Evolutionary conservation across 2,797 vertebrate species (phyloP), one percentile per base, ranked within the genome.

Genomic region (Champsocephalus gunnari): DNA sequence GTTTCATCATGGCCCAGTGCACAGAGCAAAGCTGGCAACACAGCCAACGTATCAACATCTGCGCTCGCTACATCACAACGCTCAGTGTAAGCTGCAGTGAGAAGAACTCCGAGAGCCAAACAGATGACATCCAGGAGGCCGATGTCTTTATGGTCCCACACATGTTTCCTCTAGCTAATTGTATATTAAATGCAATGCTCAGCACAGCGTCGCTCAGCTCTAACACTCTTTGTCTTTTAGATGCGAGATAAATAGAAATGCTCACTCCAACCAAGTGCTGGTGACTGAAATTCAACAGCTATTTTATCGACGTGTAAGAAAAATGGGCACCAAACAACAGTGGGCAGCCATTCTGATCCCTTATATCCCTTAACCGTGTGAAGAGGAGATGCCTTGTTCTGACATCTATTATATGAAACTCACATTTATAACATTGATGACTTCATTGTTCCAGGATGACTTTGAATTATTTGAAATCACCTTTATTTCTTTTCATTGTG

Each of bases 341-440:
- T 66, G 80, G 66, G 17, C 61, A 73, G 69, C 44, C n/a, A 70
- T 83, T 88, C 34, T 82, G 55, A 88, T 79, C 58, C 24, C 53
- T 41, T 21, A 59, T 32, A 68, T 44, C 28, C 28, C 24, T 72
- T 44, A 71, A 53, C 50, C 44, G 66, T 73, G 65, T 32, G 6
- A 21, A 69, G 17, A 3, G 2, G 51, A 65, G 72, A 79, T 2
- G 0, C 66, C 69, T 62, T 75, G 75, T 85, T 85, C 79, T 77
- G 3, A 32, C 55, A 80, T 71, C 57, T 62, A 65, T 72, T 74
- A 54, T 54, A 57, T 34, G 28, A 86, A 65, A 61, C 56, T 69
- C 17, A 61, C 62, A 70, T 77, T 55, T 62, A 76, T 73, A 64
- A 19, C 6, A 0, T 32, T 55, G 45, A 64, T 60, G 49, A 47